Evolutionary conservation across 2,113 vertebrate genomes (phyloP).

Genomic region (Zapornia atra): DNA sequence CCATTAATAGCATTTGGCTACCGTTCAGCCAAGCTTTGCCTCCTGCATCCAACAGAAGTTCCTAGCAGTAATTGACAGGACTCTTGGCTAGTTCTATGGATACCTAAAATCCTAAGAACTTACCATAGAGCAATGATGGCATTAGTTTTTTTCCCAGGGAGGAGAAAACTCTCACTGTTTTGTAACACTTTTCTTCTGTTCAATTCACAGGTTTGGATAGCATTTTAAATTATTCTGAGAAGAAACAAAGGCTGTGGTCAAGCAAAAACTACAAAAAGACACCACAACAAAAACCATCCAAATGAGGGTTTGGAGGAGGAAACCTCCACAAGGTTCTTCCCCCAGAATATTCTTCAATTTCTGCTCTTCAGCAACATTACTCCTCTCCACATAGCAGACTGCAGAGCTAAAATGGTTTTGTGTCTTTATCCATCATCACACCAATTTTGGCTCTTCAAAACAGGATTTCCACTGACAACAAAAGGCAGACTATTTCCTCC

Average conservation of each 20-base stretch:
- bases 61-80: not conserved
- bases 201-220: not conserved
- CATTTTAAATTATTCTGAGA: not conserved
- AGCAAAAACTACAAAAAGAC: not conserved
- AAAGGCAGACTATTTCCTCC: not conserved
- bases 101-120: not conserved
- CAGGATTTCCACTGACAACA: not conserved
- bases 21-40: not conserved
- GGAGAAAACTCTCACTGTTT: not conserved
- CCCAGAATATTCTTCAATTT: not conserved
- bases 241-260: not conserved
- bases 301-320: not conserved
- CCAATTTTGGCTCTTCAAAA: not conserved
- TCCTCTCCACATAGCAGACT: not conserved
- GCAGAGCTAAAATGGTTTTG: not conserved
- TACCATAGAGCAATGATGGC: not conserved
- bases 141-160: not conserved
- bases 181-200: not conserved
- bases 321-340: not conserved
- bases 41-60: not conserved
- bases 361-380: not conserved
- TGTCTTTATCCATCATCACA: not conserved
- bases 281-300: not conserved
- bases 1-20: constrained; percentile 38
- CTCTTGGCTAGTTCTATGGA: not conserved